Conservation (phyloP, 2,888 invertebrate species). For the Seladonia tumulorum region DNA sequence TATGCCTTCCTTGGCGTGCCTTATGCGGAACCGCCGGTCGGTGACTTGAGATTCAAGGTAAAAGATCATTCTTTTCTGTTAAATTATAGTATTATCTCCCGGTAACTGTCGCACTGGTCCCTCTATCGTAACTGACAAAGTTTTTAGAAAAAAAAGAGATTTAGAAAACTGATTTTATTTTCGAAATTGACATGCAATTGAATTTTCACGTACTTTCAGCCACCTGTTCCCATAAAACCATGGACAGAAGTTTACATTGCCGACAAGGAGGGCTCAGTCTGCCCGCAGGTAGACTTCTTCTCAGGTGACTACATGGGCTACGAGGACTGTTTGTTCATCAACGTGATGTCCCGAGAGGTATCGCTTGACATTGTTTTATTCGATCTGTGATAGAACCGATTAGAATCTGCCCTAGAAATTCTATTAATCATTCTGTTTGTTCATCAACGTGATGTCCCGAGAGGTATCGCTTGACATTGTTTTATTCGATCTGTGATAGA, state of each 20-base stretch:
- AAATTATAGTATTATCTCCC: background rate
- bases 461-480: background rate
- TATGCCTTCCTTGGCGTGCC: conserved; percentile 28
- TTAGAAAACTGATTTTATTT: too few species aligned
- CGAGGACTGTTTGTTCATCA: conserved; percentile 30
- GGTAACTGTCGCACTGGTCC: too few species aligned
- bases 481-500: background rate
- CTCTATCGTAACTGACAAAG: too few species aligned
- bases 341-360: conserved; percentile 1
- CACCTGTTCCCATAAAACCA: background rate
- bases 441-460: conserved; percentile 13
- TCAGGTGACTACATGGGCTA: background rate
- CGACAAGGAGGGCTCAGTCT: background rate
- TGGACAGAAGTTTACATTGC: background rate
- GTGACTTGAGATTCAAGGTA: conserved; percentile 31
- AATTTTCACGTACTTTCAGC: background rate
- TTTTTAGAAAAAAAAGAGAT: too few species aligned
- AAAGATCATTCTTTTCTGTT: background rate
- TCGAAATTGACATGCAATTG: too few species aligned
- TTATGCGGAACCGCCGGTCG: conserved; percentile 29
- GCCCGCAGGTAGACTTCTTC: conserved; percentile 5
- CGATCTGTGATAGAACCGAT: background rate
- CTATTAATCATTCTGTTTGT: background rate
- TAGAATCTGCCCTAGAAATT: background rate
- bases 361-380: background rate